Conservation (phyloP, 2,113 vertebrate species). For the Trochalopteron elliotii region DNA sequence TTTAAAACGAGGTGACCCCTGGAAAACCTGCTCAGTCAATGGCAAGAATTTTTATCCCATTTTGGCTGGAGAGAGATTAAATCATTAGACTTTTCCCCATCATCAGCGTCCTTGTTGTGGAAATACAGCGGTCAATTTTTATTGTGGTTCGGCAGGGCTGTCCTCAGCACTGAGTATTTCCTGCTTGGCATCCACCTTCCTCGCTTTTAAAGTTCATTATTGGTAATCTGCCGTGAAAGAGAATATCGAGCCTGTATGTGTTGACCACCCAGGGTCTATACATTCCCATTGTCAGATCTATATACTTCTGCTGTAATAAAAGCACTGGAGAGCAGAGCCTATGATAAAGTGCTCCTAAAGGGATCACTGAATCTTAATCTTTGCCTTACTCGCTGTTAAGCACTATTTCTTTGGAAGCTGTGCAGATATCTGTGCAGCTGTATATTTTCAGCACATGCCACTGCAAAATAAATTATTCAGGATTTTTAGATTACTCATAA, state of each 20-base stretch:
- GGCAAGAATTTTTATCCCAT: not conserved
- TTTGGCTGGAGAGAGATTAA: not conserved
- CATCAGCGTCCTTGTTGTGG: not conserved
- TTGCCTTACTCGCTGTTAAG: not conserved
- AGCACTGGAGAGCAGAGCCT: not conserved
- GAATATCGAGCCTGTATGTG: not conserved
- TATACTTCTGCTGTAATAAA: not conserved
- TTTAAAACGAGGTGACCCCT: not conserved
- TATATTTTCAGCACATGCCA: constrained; percentile 61
- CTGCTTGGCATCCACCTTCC: not conserved
- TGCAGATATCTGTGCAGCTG: constrained; percentile 5
- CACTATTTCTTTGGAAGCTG: constrained; percentile 1
- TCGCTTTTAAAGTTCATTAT: not conserved
- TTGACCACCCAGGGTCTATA: constrained; percentile 10
- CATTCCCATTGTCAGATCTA: not conserved
- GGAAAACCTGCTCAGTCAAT: not conserved
- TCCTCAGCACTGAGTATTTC: not conserved
- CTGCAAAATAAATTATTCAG: constrained; percentile 76
- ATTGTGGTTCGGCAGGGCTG: not conserved
- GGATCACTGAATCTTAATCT: constrained; percentile 45
- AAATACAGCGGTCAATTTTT: not conserved
- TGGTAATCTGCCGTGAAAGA: not conserved
- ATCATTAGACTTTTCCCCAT: not conserved
- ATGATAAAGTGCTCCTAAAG: not conserved
- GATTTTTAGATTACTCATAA: constrained; percentile 69